Conservation (phyloP, 2,113 vertebrate genomes). For the Cynoglossus semilaevis region DNA sequence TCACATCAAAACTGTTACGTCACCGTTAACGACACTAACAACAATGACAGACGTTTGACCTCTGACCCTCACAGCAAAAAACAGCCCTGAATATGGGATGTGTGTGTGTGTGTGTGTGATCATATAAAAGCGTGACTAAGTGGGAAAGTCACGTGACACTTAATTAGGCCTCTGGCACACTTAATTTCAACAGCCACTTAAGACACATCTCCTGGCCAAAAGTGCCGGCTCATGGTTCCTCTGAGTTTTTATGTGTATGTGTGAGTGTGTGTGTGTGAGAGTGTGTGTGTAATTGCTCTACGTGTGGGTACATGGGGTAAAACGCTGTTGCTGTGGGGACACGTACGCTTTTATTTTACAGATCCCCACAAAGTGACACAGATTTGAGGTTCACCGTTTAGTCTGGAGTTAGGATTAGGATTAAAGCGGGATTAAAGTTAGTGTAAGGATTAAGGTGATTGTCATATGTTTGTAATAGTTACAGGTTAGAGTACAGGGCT, state of each 20-base stretch:
- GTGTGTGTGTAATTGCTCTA: not conserved
- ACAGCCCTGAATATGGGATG: slow-evolving; percentile 6
- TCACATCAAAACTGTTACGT: not conserved
- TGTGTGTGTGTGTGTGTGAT: slow-evolving; percentile 2
- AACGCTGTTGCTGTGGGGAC: no score
- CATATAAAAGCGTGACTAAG: not conserved
- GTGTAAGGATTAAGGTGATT: not conserved
- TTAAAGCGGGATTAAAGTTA: not conserved
- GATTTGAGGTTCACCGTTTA: not conserved
- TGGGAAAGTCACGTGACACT: slow-evolving; percentile 28
- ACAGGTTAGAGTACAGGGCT: no score
- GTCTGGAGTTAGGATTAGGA: not conserved
- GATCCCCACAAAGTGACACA: not conserved
- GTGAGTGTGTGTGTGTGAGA: slow-evolving; percentile 10
- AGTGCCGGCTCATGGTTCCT: not conserved
- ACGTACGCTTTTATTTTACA: not conserved
- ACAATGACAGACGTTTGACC: slow-evolving; percentile 31
- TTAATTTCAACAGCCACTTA: slow-evolving; percentile 22
- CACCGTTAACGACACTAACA: not conserved
- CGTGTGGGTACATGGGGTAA: no score
- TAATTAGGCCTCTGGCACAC: slow-evolving; percentile 36
- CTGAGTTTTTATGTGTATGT: slow-evolving; percentile 2
- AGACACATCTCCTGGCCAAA: slow-evolving; percentile 4
- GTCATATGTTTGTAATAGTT: no score
- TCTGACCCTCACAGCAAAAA: slow-evolving; percentile 38